Evolutionary conservation across 2,888 invertebrate genomes (phyloP).

Genomic region (Strigamia crassipes): DNA sequence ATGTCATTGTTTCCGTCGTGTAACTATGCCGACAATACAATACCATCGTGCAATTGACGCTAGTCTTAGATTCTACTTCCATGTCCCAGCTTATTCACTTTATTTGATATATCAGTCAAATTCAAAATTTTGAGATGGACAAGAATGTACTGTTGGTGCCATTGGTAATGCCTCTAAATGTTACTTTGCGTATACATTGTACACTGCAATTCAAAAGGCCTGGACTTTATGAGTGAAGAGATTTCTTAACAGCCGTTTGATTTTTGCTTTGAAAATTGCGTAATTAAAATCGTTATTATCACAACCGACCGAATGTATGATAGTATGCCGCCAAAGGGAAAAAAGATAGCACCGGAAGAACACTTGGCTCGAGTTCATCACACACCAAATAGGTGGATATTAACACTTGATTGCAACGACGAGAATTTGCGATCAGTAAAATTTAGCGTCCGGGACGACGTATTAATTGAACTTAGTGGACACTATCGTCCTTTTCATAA

Average conservation of each 20-base stretch:
- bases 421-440: background rate
- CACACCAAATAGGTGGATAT: background rate
- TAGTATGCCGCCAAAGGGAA: background rate
- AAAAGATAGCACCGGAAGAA: conserved; percentile 7
- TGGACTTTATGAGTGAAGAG: background rate
- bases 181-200: too few species aligned
- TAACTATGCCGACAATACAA: background rate
- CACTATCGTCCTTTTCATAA: conserved; percentile 8
- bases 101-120: background rate
- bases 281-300: background rate
- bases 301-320: background rate
- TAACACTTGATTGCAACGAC: conserved; percentile 18
- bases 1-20: background rate
- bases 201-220: too few species aligned
- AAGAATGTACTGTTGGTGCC: background rate
- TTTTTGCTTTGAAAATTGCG: background rate
- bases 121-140: background rate
- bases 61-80: background rate
- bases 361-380: conserved; percentile 7
- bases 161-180: background rate
- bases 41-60: background rate
- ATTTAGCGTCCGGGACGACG: conserved; percentile 12
- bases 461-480: background rate
- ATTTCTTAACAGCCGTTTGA: background rate
- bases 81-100: background rate